Percentiles rank a stretch among this genome's conserved stretches.
Evolutionary conservation across 35 echinoderm and acorn worm genomes (phyloP).

Genomic region (Heliocidaris erythrogramma): DNA sequence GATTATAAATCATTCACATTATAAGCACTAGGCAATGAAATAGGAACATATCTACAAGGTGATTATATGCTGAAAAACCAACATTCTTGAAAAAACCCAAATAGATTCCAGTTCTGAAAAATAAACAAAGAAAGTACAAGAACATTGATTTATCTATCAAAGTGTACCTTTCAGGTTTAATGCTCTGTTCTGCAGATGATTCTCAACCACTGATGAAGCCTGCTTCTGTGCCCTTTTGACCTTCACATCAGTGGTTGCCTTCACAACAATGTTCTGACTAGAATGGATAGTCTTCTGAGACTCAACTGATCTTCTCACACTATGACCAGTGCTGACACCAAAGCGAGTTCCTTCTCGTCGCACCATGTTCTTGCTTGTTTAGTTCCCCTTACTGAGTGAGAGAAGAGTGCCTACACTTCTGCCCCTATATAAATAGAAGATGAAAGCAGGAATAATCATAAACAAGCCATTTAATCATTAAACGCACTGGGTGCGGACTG

Average conservation of each 20-base stretch:
- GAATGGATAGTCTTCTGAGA: neutral
- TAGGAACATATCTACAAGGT: too few species aligned
- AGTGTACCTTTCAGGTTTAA: slow-evolving; percentile 16
- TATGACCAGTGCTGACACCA: slow-evolving; percentile 51
- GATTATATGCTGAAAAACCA: too few species aligned
- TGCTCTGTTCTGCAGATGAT: neutral
- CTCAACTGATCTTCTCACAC: neutral
- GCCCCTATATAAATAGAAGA: neutral
- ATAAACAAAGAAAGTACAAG: neutral
- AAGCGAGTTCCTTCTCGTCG: slow-evolving; percentile 56
- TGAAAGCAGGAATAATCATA: neutral
- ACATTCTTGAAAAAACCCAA: too few species aligned
- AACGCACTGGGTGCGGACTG: too few species aligned
- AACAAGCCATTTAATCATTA: too few species aligned
- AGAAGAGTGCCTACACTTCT: neutral
- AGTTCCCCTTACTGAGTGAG: neutral
- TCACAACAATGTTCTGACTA: slow-evolving; percentile 47
- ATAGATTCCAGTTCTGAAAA: too few species aligned
- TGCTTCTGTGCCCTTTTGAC: neutral
- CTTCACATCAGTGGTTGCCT: neutral
- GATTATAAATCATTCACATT: too few species aligned
- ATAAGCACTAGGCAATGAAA: too few species aligned
- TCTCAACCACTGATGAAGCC: neutral
- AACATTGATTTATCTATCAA: neutral
- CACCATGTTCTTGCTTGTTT: slow-evolving; percentile 47